These are phyloP conservation scores for Sepiola atlantica DNA, from an alignment of 2,888 invertebrate species.

Conservation along the genomic window DNA sequence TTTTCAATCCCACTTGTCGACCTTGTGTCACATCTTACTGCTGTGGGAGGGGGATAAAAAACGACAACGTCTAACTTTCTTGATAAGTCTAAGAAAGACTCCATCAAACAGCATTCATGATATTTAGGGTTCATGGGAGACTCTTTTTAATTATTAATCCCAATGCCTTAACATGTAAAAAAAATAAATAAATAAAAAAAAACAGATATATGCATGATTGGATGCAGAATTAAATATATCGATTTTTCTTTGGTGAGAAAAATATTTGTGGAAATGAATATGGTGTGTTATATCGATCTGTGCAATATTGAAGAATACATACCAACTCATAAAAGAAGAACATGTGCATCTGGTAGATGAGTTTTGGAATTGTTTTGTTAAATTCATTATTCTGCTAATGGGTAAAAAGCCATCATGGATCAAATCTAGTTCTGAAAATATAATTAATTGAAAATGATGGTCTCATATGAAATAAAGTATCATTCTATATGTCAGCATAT, in stretches of 20 bases:
- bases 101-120: background rate
- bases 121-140: background rate
- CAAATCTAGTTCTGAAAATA: background rate
- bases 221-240: background rate
- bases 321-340: no score
- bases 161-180: background rate
- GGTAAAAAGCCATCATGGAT: background rate
- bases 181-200: no score
- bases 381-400: no score
- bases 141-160: background rate
- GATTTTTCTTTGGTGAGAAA: background rate
- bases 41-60: no score
- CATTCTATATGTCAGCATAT: no score
- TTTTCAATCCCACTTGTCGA: no score
- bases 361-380: no score
- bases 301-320: background rate
- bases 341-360: no score
- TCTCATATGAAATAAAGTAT: no score
- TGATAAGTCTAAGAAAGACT: background rate
- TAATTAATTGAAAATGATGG: no score
- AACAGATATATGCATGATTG: background rate
- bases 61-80: background rate
- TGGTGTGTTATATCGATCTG: background rate
- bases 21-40: no score
- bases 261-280: background rate